Evolutionary conservation across 1,140 invertebrate genomes (phyloP), one percentile per base, ranked within the genome.

Genomic region (Heliconius eleuchia): DNA sequence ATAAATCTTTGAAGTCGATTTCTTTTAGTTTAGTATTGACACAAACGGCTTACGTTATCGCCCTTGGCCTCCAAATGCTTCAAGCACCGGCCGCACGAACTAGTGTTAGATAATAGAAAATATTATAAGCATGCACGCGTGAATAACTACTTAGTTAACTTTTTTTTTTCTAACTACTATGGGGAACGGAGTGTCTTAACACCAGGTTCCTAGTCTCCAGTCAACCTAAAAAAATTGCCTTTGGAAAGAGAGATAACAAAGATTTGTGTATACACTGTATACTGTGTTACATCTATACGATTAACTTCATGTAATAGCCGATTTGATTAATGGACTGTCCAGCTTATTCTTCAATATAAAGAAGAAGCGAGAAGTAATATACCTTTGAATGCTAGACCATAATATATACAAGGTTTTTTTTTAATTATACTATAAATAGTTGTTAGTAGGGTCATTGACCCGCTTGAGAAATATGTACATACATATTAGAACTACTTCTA

Each of bases 51-150:
- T 75, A 75, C 30, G 52, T 34, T 37, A 39, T 37, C 76, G 76
- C 37, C 76, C 76, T 77, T 66, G 76, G 72, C 76, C 76, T 72
- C 76, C 46, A 77, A 76, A 50, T 50, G 46, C 71, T 77, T 77
- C 27, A 75, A 75, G 74, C 55, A 23, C 60, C 74, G 19, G 55
- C 30, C 7, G 73, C 27, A 34, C 30, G 42, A n/a, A 27, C 30
- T 34, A 60, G 73, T 37, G 73, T 74, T 74, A 74, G 73, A 57
- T 74, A 75, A 75, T 75, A 55, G 30, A 75, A 75, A 66, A 66
- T 66, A 30, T 66, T 66, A 23, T 66, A 66, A 30, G 8, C 27
- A 66, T 66, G 27, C 60, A 66, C 60, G 60, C 27, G 11, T 30
- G 27, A 66, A 66, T 66, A 27, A 30, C 27, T 66, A 30, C 60